These are phyloP conservation scores for Chaetodon trifascialis DNA, from an alignment of 2,113 vertebrate species.

Conservation along the genomic window DNA sequence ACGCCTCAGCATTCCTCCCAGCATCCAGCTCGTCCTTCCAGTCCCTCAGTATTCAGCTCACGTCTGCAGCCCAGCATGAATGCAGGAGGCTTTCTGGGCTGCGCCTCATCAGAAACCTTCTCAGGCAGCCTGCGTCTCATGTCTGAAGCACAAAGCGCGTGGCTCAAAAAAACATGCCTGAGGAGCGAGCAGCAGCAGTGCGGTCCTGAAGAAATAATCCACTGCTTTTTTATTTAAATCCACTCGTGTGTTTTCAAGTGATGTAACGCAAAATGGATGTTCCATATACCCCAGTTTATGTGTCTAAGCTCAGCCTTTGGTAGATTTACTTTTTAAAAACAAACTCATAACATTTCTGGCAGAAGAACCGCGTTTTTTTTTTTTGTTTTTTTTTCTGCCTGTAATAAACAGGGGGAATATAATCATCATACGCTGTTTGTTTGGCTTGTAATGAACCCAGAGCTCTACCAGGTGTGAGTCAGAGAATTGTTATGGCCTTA, in stretches of 20 bases:
- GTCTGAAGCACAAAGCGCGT: constrained; percentile 9
- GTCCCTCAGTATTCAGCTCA: constrained; percentile 65
- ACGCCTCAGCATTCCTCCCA: constrained; percentile 63
- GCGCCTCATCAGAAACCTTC: constrained; percentile 36
- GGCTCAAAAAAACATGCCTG: background rate
- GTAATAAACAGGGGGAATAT: constrained; percentile 18
- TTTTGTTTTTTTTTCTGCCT: background rate
- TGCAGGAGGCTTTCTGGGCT: constrained; percentile 47
- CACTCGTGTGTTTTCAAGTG: background rate
- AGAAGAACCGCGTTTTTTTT: background rate
- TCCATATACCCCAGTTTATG: background rate
- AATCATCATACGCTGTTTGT: constrained; percentile 29
- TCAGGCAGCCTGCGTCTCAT: constrained; percentile 19
- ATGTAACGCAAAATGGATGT: background rate
- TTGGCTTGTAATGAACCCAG: constrained; percentile 30
- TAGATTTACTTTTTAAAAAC: background rate
- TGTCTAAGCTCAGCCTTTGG: background rate
- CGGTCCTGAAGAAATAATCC: constrained; percentile 13
- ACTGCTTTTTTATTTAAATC: background rate
- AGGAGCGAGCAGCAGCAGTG: constrained; percentile 4
- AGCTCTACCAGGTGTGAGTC: constrained; percentile 36
- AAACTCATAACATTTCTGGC: constrained; percentile 2
- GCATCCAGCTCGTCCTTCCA: constrained; percentile 65
- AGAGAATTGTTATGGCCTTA: constrained; percentile 23
- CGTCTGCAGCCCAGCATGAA: constrained; percentile 65